A percentile compares a stretch with the other conserved stretches of the same genome.
phyloP scores from a whole-genome alignment of 2,888 invertebrate species.

The Platycnemis pennipes region DNA sequence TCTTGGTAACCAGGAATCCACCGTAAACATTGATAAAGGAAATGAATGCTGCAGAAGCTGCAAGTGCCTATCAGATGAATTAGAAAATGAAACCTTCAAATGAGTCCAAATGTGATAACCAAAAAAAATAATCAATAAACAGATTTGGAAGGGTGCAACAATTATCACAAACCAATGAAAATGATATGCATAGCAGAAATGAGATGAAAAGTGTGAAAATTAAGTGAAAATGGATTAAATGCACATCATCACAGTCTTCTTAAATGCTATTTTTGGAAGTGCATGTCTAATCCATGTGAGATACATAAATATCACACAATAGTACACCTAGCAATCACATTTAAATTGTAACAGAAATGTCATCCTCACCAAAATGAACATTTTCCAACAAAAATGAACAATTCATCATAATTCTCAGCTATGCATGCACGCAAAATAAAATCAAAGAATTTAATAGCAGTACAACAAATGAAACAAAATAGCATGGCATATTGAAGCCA shows the following conservation, averaged over 20 bases:
- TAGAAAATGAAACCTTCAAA: not conserved
- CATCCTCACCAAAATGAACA: not conserved
- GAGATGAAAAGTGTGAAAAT: not conserved
- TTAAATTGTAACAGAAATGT: not conserved
- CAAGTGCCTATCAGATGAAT: conserved; percentile 82
- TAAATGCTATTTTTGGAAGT: not conserved
- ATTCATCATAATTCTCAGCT: too few species aligned
- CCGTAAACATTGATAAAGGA: conserved; percentile 95
- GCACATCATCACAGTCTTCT: not conserved
- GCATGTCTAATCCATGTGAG: not conserved
- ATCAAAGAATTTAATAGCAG: too few species aligned
- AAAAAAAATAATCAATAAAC: conserved; percentile 48
- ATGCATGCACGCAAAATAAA: too few species aligned
- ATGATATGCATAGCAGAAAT: not conserved
- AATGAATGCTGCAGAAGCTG: conserved; percentile 91
- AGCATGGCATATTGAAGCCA: too few species aligned
- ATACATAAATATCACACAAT: not conserved
- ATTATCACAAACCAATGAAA: conserved; percentile 24
- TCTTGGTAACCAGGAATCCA: conserved; percentile 93
- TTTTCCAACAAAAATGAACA: not conserved
- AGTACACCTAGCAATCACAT: not conserved
- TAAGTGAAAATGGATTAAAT: not conserved
- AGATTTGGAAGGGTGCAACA: conserved; percentile 34
- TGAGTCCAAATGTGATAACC: conserved; percentile 10
- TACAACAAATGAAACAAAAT: too few species aligned